phyloP scores from a whole-genome alignment of 1,140 invertebrate genomes.

The Temnothorax longispinosus region DNA sequence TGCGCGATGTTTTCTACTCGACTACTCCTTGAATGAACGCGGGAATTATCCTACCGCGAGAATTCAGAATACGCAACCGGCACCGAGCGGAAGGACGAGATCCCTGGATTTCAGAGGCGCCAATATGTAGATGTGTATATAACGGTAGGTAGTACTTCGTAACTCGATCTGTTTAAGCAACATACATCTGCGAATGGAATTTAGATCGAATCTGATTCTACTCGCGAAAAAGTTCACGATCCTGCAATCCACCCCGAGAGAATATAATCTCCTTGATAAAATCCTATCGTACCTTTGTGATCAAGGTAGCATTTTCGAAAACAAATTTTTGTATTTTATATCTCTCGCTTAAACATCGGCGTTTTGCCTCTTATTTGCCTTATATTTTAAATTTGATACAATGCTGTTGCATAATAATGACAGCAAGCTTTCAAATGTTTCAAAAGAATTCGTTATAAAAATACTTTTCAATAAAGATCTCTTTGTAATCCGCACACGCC shows the following conservation, averaged over 20 bases:
- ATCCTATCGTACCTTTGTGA: background rate
- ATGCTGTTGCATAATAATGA: background rate
- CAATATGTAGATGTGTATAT: constrained; percentile 27
- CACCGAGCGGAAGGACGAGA: constrained; percentile 17
- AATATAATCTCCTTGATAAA: constrained; percentile 26
- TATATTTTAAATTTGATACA: background rate
- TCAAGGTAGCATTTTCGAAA: background rate
- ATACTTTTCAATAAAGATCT: background rate
- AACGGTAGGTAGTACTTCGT: constrained; percentile 25
- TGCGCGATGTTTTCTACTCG: background rate
- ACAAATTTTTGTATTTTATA: background rate
- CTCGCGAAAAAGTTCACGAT: constrained; percentile 13
- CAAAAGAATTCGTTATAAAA: background rate
- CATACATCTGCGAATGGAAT: constrained; percentile 29
- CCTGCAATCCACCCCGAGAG: background rate
- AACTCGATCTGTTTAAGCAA: constrained; percentile 31
- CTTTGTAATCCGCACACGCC: background rate
- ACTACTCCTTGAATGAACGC: background rate
- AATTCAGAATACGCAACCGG: constrained; percentile 11
- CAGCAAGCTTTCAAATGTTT: background rate
- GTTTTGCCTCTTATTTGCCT: too few relatives aligned
- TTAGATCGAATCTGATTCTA: constrained; percentile 22
- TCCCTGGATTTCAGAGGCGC: constrained; percentile 2
- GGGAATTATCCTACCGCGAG: background rate
- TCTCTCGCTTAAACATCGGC: too few relatives aligned